Evolutionary conservation across 2,797 vertebrate species (phyloP).

Genomic region (Lithobates sylvaticus): DNA sequence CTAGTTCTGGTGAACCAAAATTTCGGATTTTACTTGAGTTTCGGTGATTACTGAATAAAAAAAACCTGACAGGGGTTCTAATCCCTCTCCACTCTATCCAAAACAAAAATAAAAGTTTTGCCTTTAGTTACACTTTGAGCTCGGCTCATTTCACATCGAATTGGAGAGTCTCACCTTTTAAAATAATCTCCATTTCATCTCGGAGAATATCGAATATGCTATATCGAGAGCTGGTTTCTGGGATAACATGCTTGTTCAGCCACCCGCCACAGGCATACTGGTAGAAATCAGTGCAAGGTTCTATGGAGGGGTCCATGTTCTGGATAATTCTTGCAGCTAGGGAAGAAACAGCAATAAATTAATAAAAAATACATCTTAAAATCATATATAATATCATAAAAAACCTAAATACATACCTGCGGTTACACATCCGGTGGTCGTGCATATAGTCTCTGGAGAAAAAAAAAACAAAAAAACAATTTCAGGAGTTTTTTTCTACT

Average conservation of each 20-base stretch:
- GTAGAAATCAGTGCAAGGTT: conserved; percentile 95
- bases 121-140: no score
- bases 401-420: conserved; percentile 80
- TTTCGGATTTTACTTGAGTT: no score
- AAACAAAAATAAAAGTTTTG: no score
- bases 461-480: conserved; percentile 27
- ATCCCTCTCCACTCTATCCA: no score
- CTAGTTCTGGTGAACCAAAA: no score
- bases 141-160: no score
- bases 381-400: no score
- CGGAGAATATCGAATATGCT: conserved; percentile 94
- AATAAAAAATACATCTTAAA: background rate
- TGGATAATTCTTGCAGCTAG: conserved; percentile 91
- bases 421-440: conserved; percentile 87
- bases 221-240: conserved; percentile 92
- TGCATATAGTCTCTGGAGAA: conserved; percentile 76
- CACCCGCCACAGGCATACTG: conserved; percentile 95
- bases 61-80: no score
- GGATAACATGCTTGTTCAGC: conserved; percentile 89
- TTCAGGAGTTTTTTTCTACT: background rate
- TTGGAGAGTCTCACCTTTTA: conserved; percentile 84
- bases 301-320: conserved; percentile 88
- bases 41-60: no score
- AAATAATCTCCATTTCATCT: conserved; percentile 92
- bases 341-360: background rate